Percentiles rank a stretch among this genome's conserved stretches.
Conservation (phyloP, 2,797 vertebrate species). For the Sparidentex hasta region DNA sequence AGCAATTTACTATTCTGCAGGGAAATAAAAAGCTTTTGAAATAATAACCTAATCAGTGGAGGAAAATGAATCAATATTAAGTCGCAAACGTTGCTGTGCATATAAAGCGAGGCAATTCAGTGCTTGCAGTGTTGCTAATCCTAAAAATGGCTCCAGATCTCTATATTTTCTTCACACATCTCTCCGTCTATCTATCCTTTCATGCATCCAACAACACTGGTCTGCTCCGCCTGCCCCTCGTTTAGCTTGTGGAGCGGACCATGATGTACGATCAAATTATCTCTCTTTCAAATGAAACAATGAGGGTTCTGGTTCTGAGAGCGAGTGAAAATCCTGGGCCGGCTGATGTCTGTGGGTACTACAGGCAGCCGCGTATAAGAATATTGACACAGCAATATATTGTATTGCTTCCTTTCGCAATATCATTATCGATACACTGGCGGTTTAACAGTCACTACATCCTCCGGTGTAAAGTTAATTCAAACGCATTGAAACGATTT, state of each 20-base stretch:
- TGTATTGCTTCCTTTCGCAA: too few species aligned
- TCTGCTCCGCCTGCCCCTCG: not conserved
- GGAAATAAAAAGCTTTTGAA: conserved; percentile 75
- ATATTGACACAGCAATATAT: too few species aligned
- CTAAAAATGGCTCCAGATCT: conserved; percentile 13
- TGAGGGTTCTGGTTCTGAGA: not conserved
- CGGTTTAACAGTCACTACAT: too few species aligned
- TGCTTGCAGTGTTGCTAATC: not conserved
- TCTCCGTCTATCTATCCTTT: conserved; percentile 4
- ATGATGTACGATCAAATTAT: conserved; percentile 1
- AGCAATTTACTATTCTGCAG: conserved; percentile 61
- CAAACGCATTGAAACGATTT: too few species aligned
- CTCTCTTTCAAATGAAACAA: conserved; percentile 22
- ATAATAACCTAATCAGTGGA: conserved; percentile 71
- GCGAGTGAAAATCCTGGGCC: not conserved
- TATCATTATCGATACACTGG: too few species aligned
- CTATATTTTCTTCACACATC: conserved; percentile 4
- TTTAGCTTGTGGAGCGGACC: not conserved
- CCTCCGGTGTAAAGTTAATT: too few species aligned
- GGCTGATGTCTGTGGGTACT: not conserved
- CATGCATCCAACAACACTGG: conserved; percentile 1
- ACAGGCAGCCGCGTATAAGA: not conserved
- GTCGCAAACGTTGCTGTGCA: conserved; percentile 56
- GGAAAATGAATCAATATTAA: conserved; percentile 68
- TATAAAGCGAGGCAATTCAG: conserved; percentile 43